phyloP scores from a whole-genome alignment of 2,888 invertebrate genomes.

The Drosophila picticornis region DNA sequence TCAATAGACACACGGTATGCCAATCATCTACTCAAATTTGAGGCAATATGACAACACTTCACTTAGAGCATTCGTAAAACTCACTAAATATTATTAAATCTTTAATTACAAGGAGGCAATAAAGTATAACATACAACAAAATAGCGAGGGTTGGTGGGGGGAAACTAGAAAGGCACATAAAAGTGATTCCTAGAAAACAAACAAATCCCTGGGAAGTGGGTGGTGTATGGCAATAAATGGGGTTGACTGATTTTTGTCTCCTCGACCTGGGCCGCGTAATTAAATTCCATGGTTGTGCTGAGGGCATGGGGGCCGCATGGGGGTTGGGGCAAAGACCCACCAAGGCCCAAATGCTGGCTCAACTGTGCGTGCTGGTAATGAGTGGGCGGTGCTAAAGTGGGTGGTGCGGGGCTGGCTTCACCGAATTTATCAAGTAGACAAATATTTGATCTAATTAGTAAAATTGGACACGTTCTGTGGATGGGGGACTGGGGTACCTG shows the following conservation, averaged over 20 bases:
- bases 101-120: slow-evolving; percentile 35
- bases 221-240: slow-evolving; percentile 1
- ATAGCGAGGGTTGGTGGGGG: neutral
- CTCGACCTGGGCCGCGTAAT: slow-evolving; percentile 53
- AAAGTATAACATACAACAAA: neutral
- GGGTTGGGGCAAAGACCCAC: neutral
- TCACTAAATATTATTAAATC: slow-evolving; percentile 40
- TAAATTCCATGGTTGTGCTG: slow-evolving; percentile 47
- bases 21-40: too few species aligned
- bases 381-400: slow-evolving; percentile 36
- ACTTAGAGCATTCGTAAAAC: slow-evolving; percentile 28
- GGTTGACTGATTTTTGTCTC: slow-evolving; percentile 57
- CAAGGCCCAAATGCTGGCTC: slow-evolving; percentile 10
- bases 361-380: slow-evolving; percentile 61
- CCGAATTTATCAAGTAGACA: slow-evolving; percentile 58
- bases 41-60: slow-evolving; percentile 7
- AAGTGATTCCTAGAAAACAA: slow-evolving; percentile 42
- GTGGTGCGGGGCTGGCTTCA: slow-evolving; percentile 19
- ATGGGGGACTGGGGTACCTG: slow-evolving; percentile 9
- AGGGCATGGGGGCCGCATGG: neutral
- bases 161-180: slow-evolving; percentile 31
- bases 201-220: slow-evolving; percentile 24
- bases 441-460: slow-evolving; percentile 67
- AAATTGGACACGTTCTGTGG: slow-evolving; percentile 60
- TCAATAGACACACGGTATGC: neutral